A percentile compares a stretch with the other conserved stretches of the same genome.
Evolutionary conservation across 2,113 vertebrate genomes (phyloP).

Genomic region (chimpanzee (Pan troglodytes)): NHGRI_mPanTro3-v2.1_pri NC_072398.2:130403501-130404000

Average conservation of each 20-base stretch:
- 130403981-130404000: not conserved
- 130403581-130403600: not conserved
- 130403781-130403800: not conserved
- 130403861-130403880: not conserved
- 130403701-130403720: not conserved
- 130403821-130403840: not conserved
- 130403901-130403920: not conserved
- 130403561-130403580: not conserved
- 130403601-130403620: not conserved
- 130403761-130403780: not conserved
- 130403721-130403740: not conserved
- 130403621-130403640: not conserved
- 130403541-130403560: not conserved
- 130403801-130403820: not conserved
- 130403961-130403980: not conserved
- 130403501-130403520: not conserved
- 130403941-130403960: not conserved
- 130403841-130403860: not conserved
- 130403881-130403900: not conserved
- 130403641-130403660: not conserved
- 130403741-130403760: not conserved
- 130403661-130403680: not conserved
- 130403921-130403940: not conserved
- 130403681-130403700: not conserved
- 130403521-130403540: not conserved